Percentiles rank a stretch among this genome's conserved stretches.
phyloP scores from a whole-genome alignment of 2,113 vertebrate genomes.

The Arvicanthis niloticus region DNA sequence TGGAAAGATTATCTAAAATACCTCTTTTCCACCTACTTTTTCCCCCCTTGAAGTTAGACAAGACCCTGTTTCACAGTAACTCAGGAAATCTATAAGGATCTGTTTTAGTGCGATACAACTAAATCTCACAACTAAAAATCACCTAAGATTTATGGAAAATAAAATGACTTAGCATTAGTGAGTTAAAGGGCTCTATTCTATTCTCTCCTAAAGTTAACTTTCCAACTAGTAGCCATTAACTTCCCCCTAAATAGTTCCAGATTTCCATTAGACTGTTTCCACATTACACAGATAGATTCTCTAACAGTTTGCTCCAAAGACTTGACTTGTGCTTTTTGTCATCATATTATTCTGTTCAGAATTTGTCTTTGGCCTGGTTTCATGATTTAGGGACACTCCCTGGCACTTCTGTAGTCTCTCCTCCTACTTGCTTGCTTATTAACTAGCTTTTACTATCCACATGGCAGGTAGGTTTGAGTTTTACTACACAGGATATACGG shows the following conservation, averaged over 20 bases:
- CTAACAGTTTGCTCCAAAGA: not conserved
- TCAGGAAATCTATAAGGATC: not conserved
- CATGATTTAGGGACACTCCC: not conserved
- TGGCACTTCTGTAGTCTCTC: not conserved
- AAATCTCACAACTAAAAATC: not conserved
- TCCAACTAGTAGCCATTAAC: not conserved
- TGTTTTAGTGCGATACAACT: not conserved
- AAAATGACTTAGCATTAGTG: not conserved
- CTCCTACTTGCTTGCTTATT: not conserved
- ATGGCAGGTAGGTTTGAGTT: not conserved
- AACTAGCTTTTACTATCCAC: not conserved
- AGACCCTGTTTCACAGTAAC: not conserved
- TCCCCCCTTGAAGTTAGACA: not conserved
- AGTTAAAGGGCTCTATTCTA: not conserved
- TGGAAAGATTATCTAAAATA: not conserved
- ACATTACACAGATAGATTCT: not conserved
- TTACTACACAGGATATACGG: not conserved
- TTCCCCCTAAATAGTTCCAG: not conserved
- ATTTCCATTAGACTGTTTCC: not conserved
- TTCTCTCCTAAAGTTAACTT: not conserved
- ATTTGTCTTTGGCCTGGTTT: not conserved
- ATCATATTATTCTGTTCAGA: not conserved
- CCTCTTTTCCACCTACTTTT: not conserved
- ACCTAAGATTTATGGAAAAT: not conserved
- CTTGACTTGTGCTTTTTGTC: not conserved